Conservation (phyloP, 2,797 vertebrate species). For the Leucoraja ocellata region DNA sequence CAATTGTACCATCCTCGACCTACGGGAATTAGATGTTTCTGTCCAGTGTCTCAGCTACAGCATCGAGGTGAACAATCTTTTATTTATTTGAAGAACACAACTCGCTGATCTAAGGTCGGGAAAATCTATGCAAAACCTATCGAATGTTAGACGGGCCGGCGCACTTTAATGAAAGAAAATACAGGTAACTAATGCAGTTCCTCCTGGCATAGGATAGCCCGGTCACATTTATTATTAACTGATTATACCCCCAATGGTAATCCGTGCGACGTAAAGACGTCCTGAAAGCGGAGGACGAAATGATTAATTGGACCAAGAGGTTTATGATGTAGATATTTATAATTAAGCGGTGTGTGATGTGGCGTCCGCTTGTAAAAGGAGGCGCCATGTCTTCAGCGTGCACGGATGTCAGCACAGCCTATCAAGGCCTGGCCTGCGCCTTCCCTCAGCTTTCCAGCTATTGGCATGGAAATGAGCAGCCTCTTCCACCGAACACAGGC, state of each 20-base stretch:
- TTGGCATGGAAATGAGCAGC: conserved; percentile 51
- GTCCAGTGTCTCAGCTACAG: background rate
- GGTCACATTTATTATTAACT: background rate
- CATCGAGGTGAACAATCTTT: background rate
- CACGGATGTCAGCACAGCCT: conserved; percentile 17
- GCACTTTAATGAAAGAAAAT: conserved; percentile 8
- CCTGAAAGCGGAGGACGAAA: background rate
- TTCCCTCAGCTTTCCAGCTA: conserved; percentile 40
- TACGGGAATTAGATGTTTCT: background rate
- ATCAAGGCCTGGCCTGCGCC: conserved; percentile 37
- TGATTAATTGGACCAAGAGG: conserved; percentile 7
- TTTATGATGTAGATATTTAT: background rate
- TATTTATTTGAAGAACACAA: background rate
- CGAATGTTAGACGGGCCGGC: background rate
- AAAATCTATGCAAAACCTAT: background rate
- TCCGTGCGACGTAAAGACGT: background rate
- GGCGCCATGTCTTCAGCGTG: conserved; percentile 24
- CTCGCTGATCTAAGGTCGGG: background rate
- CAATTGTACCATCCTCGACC: background rate
- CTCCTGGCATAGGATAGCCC: background rate
- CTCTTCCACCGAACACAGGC: conserved; percentile 47
- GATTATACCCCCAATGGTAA: background rate
- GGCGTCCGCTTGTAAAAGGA: conserved; percentile 16
- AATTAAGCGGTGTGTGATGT: conserved; percentile 23
- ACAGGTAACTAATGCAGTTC: conserved; percentile 4